These are phyloP conservation scores for Morus bassanus DNA, from an alignment of 2,797 vertebrate species.

Conservation along the genomic window DNA sequence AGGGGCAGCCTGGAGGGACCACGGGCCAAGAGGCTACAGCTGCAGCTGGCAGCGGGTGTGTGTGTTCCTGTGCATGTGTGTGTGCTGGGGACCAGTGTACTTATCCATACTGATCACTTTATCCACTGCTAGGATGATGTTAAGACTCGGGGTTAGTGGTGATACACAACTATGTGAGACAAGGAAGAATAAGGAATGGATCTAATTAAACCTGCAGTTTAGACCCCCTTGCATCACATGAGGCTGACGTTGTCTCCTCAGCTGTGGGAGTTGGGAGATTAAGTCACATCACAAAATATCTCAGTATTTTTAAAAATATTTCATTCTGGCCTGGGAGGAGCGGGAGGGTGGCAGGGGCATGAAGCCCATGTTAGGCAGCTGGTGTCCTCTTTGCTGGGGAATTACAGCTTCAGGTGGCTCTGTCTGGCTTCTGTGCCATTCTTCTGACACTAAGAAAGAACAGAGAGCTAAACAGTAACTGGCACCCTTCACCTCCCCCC, in stretches of 20 bases:
- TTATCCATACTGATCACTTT: neutral
- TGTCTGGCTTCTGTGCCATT: neutral
- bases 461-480: neutral
- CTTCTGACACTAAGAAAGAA: neutral
- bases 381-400: neutral
- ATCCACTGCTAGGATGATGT: neutral
- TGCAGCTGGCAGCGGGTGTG: neutral
- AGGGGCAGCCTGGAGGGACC: neutral
- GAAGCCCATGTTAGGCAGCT: neutral
- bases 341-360: neutral
- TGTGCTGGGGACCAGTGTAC: neutral
- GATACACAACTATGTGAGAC: neutral
- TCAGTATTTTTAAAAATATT: neutral
- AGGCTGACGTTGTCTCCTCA: neutral
- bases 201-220: neutral
- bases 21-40: neutral
- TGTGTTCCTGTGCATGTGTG: neutral
- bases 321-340: neutral
- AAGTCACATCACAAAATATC: neutral
- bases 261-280: accelerated
- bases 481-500: neutral
- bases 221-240: neutral
- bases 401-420: neutral
- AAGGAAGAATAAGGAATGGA: neutral
- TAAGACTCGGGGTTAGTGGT: neutral